Evolutionary conservation across 1,140 invertebrate genomes (phyloP), one percentile per base, ranked within the genome.

Genomic region (Sitophilus oryzae): DNA sequence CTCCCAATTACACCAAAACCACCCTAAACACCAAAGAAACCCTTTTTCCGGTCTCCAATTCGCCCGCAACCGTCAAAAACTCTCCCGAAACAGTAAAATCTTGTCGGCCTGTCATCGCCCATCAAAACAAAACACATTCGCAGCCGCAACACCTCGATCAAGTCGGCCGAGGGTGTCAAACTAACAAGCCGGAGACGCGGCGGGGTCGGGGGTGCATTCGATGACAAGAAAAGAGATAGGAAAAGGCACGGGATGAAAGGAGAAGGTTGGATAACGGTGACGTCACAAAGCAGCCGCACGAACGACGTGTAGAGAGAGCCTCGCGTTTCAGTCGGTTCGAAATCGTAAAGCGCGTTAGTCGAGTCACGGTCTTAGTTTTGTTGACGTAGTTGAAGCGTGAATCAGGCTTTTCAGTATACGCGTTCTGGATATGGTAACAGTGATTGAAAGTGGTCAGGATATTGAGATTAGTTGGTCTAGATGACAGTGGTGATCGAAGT

Each of bases 191-290:
- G 35, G 16, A 5, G 9, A 48, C 11, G 25, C 5, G 11, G 23
- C 18, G 21, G 21, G 44, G 8, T 3, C 6, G 10, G 44, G 10
- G 11, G 14, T 38, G n/a, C n/a, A n/a, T n/a, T n/a, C n/a, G n/a
- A n/a, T n/a, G n/a, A n/a, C n/a, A n/a, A n/a, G n/a, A n/a, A n/a
- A n/a, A 9, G 47, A 14, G 11, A 38, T 38, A 34, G 11, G 11
- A 18, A 23, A 5, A 11, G 25, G 3, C 16, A 14, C 9, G 63
- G 63, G 65, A 56, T 62, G 51, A 58, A 61, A 57, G 58, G 63
- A 61, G 65, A 64, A 66, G 66, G 67, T n/a, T n/a, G n/a, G n/a
- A n/a, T 60, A 59, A 48, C 56, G 56, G 60, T 70, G 68, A 70
- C 69, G 68, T 68, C 68, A 71, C 52, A 45, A 35, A 49, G 45